A percentile compares a stretch with the other conserved stretches of the same genome.
phyloP scores from a whole-genome alignment of 2,888 invertebrate species.

The Machimus rusticus region DNA sequence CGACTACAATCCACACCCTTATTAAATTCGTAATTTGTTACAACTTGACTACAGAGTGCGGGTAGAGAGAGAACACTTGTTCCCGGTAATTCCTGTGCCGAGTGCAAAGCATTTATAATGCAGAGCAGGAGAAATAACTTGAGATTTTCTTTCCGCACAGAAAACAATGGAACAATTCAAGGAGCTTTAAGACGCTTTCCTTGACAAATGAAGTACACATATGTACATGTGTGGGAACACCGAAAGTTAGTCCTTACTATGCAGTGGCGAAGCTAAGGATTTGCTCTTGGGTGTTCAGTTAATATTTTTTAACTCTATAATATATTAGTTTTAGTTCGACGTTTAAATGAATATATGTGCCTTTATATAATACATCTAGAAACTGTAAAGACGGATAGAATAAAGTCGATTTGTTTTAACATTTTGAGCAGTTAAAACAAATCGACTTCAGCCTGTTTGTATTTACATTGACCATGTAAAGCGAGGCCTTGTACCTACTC shows the following conservation, averaged over 20 bases:
- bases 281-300: too few species aligned
- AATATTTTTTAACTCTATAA: too few species aligned
- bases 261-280: too few species aligned
- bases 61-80: background rate
- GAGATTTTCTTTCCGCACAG: constrained; percentile 18
- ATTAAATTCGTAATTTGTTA: constrained; percentile 12
- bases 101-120: constrained; percentile 29
- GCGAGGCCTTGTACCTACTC: too few species aligned
- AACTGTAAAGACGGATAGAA: too few species aligned
- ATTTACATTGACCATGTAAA: too few species aligned
- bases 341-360: too few species aligned
- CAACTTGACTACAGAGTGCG: background rate
- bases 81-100: constrained; percentile 1
- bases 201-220: constrained; percentile 30
- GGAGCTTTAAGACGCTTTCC: constrained; percentile 20
- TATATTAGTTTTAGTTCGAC: too few species aligned
- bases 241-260: constrained; percentile 21
- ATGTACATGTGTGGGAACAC: constrained; percentile 19
- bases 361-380: too few species aligned
- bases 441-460: too few species aligned
- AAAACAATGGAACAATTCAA: constrained; percentile 21
- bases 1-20: background rate
- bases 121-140: constrained; percentile 18
- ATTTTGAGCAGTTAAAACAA: too few species aligned
- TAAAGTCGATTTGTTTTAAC: too few species aligned